Conservation (phyloP, 2,113 vertebrate species). For the Tauraco erythrolophus region DNA sequence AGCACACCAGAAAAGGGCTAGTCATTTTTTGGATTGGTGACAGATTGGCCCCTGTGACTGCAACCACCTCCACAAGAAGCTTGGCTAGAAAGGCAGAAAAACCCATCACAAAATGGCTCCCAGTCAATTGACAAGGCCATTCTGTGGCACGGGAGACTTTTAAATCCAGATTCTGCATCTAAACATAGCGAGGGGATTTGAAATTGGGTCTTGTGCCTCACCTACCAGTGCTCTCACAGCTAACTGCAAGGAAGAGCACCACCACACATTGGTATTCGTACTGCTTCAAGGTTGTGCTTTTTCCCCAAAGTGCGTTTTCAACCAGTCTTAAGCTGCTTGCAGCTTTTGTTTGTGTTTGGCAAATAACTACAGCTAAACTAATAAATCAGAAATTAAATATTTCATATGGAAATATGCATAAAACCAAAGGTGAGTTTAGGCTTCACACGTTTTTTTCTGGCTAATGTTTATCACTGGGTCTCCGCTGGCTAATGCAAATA, state of each 20-base stretch:
- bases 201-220: not conserved
- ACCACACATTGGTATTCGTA: not conserved
- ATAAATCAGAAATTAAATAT: not conserved
- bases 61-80: not conserved
- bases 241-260: not conserved
- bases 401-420: not conserved
- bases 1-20: not conserved
- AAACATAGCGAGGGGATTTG: not conserved
- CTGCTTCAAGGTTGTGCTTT: not conserved
- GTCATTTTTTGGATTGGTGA: not conserved
- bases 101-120: not conserved
- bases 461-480: not conserved
- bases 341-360: not conserved
- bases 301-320: not conserved
- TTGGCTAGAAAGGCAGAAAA: not conserved
- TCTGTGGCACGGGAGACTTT: not conserved
- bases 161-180: not conserved
- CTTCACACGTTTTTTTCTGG: not conserved
- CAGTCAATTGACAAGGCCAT: not conserved
- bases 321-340: not conserved
- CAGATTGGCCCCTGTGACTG: not conserved
- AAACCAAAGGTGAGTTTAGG: not conserved
- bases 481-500: not conserved
- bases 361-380: not conserved
- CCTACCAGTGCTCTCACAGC: not conserved